Evolutionary conservation across 2,797 vertebrate genomes (phyloP).

Genomic region (Poliocrania exsul): DNA sequence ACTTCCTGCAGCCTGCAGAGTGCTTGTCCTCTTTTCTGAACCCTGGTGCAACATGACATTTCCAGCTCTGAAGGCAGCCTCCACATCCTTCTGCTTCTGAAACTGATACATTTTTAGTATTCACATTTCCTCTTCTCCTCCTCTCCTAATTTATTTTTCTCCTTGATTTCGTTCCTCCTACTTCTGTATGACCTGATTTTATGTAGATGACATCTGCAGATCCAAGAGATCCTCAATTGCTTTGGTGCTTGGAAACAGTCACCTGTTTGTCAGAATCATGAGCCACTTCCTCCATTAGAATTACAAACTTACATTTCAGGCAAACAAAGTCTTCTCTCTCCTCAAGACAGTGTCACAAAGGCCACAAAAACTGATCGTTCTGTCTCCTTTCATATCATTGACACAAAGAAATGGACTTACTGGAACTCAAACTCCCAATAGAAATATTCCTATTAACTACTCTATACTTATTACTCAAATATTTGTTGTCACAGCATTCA

Average conservation of each 20-base stretch:
- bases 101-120: not conserved
- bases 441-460: not conserved
- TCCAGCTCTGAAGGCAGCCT: not conserved
- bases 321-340: not conserved
- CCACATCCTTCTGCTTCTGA: not conserved
- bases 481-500: not conserved
- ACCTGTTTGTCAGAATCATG: not conserved
- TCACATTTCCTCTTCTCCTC: not conserved
- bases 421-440: not conserved
- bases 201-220: not conserved
- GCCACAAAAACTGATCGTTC: not conserved
- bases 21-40: not conserved
- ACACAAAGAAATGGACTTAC: not conserved
- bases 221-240: not conserved
- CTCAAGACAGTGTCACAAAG: not conserved
- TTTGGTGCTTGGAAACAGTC: not conserved
- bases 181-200: not conserved
- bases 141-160: not conserved
- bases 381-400: not conserved
- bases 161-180: not conserved
- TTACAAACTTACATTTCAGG: not conserved
- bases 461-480: not conserved
- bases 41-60: not conserved
- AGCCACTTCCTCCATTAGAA: not conserved
- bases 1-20: not conserved